Conservation (phyloP, 35 echinoderm and acorn worm genomes). For the Stichopus chloronotus region DNA sequence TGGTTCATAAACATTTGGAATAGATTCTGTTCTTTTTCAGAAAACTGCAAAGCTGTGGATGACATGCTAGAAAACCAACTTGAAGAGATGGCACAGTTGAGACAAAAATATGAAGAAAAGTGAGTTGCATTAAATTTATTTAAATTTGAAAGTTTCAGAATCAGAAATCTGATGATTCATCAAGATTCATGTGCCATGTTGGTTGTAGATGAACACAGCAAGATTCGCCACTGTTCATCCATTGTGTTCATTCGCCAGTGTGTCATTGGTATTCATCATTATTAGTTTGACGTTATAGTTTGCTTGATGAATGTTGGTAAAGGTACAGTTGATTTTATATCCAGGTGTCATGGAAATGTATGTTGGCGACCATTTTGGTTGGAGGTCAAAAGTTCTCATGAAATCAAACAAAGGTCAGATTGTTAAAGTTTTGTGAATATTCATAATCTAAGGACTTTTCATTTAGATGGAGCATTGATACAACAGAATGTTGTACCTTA, state of each 20-base stretch:
- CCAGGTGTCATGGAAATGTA: no score
- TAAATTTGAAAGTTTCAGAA: background rate
- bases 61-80: conserved; percentile 20
- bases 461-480: no score
- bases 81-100: conserved; percentile 16
- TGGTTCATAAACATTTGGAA: background rate
- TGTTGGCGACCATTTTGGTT: no score
- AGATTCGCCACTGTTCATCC: background rate
- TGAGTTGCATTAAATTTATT: background rate
- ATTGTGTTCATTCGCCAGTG: background rate
- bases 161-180: background rate
- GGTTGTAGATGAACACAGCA: background rate
- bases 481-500: no score
- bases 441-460: no score
- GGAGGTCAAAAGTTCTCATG: no score
- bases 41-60: conserved; percentile 28
- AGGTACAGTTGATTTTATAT: no score
- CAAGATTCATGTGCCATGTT: background rate
- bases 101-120: background rate
- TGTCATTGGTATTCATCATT: background rate
- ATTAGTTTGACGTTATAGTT: background rate
- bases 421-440: no score
- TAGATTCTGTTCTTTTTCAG: background rate
- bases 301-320: no score
- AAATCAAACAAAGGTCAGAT: no score